Evolutionary conservation across 1,140 invertebrate genomes (phyloP), one percentile per base, ranked within the genome.

Genomic region (Habropoda laboriosa): DNA sequence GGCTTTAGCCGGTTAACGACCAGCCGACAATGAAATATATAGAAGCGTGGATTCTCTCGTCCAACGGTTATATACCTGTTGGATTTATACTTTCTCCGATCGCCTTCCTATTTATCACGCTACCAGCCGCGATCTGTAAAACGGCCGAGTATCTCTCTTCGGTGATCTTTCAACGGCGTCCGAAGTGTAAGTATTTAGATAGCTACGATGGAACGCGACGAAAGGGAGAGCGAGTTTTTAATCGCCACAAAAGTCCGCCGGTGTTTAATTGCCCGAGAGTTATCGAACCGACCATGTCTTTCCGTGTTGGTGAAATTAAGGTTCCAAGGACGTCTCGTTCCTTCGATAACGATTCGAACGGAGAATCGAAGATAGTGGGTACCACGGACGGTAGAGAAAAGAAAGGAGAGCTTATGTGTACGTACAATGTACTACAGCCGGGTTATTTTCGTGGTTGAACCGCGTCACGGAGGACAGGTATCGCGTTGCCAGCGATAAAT

Each of bases 401-500:
- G n/a, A n/a, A n/a, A n/a, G n/a, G n/a, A n/a, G n/a, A n/a, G n/a
- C n/a, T n/a, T n/a, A n/a, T n/a, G n/a, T n/a, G n/a, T n/a, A n/a
- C n/a, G n/a, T n/a, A n/a, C n/a, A n/a, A n/a, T n/a, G n/a, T n/a
- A n/a, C n/a, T n/a, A n/a, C n/a, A n/a, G n/a, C n/a, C n/a, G n/a
- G n/a, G n/a, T n/a, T n/a, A n/a, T n/a, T n/a, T n/a, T n/a, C n/a
- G n/a, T n/a, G n/a, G n/a, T n/a, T n/a, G n/a, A n/a, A n/a, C n/a
- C n/a, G n/a, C n/a, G n/a, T 45, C 24, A 40, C 27, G 42, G 58
- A 66, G 42, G 66, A 51, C 30, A 51, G 32, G 49, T 38, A 38
- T 32, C 45, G 40, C 57, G 38, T 45, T 53, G 30, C 49, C n/a
- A 24, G 68, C 83, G 70, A 87, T 88, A 88, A 89, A 89, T 89